These are phyloP conservation scores for Chrysomela aeneicollis DNA, from an alignment of 2,888 invertebrate genomes.

Conservation along the genomic window DNA sequence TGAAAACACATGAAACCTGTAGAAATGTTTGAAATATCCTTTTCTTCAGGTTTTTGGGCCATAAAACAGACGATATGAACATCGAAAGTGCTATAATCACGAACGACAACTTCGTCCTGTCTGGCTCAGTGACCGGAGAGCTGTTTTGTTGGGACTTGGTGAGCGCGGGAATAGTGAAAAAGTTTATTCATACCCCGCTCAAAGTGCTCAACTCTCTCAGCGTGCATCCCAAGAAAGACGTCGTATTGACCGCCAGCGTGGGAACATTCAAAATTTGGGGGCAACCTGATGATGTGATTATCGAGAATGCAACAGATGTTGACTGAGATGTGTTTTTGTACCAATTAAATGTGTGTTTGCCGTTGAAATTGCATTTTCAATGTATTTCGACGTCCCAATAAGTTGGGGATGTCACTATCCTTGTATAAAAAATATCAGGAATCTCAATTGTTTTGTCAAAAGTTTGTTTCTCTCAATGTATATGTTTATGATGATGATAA, in stretches of 20 bases:
- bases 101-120: constrained; percentile 85
- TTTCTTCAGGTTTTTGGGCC: constrained; percentile 77
- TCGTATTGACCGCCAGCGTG: constrained; percentile 77
- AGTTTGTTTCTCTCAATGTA: no score
- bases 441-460: no score
- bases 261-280: constrained; percentile 78
- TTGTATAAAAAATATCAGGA: no score
- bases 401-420: no score
- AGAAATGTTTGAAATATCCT: not conserved
- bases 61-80: constrained; percentile 81
- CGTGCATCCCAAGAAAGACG: constrained; percentile 80
- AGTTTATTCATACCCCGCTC: constrained; percentile 64
- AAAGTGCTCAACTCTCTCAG: constrained; percentile 80
- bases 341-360: no score
- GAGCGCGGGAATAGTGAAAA: constrained; percentile 68
- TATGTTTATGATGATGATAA: no score
- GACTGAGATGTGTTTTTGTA: not conserved
- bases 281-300: constrained; percentile 31
- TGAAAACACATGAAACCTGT: no score
- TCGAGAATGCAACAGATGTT: not conserved
- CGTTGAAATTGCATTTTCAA: no score
- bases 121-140: constrained; percentile 88
- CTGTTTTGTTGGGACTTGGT: constrained; percentile 92
- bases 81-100: constrained; percentile 87
- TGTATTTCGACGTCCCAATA: no score